Evolutionary conservation across 2,113 vertebrate species (phyloP).

Genomic region (Ciconia boyciana): DNA sequence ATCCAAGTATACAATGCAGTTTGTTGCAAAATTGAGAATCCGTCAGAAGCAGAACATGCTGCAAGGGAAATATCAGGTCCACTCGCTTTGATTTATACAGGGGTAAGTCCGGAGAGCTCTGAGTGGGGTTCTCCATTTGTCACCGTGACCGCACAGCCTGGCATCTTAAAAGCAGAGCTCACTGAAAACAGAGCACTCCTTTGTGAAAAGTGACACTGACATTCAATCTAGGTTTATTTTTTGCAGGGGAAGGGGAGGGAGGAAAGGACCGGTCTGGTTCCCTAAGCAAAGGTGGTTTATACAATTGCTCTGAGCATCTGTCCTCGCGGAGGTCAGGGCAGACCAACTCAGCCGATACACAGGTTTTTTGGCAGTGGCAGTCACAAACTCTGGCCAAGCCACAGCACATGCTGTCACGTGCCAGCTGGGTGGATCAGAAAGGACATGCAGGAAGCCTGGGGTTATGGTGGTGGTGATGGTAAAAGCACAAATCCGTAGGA

Average conservation of each 20-base stretch:
- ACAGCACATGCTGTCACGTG: not conserved
- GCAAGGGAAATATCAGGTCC: constrained; percentile 46
- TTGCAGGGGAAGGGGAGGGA: not conserved
- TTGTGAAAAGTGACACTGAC: constrained; percentile 44
- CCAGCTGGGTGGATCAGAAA: not conserved
- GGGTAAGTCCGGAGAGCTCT: not conserved
- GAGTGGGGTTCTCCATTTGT: constrained; percentile 42
- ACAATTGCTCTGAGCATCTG: not conserved
- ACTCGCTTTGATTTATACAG: constrained; percentile 44
- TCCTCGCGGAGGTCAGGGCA: not conserved
- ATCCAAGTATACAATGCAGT: constrained; percentile 11
- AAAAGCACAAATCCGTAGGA: not conserved
- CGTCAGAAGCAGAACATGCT: constrained; percentile 43
- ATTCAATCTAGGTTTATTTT: constrained; percentile 55
- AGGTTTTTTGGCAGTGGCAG: not conserved
- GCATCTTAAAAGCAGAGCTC: constrained; percentile 47
- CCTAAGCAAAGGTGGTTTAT: not conserved
- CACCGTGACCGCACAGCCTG: constrained; percentile 31
- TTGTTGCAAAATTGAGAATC: constrained; percentile 42
- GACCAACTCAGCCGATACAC: not conserved
- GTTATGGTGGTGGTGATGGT: not conserved
- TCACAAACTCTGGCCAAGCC: not conserved
- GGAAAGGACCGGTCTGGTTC: not conserved
- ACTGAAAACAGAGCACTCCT: constrained; percentile 40
- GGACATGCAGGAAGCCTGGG: not conserved